These are phyloP conservation scores for Eciton burchellii DNA, from an alignment of 1,140 invertebrate genomes.

Conservation along the genomic window DNA sequence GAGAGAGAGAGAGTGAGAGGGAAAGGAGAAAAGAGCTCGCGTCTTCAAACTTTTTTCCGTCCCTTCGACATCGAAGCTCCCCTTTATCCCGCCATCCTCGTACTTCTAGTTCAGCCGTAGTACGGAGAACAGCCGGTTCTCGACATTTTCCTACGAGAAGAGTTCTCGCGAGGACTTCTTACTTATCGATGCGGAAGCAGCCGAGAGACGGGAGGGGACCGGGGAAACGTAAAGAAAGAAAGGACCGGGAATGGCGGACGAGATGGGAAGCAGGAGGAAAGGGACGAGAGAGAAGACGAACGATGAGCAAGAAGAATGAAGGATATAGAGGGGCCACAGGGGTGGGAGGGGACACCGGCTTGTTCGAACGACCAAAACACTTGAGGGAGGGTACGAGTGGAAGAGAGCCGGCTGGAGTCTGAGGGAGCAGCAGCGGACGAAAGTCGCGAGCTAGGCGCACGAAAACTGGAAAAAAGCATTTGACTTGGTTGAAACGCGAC, in stretches of 20 bases:
- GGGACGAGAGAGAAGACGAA: slow-evolving; percentile 39
- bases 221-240: slow-evolving; percentile 45
- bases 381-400: slow-evolving; percentile 45
- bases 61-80: slow-evolving; percentile 54
- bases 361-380: slow-evolving; percentile 65
- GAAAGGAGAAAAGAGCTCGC: slow-evolving; percentile 6
- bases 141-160: slow-evolving; percentile 63
- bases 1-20: not conserved
- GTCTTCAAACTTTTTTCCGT: slow-evolving; percentile 53
- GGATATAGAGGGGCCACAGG: slow-evolving; percentile 28
- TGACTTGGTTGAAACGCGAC: slow-evolving; percentile 52
- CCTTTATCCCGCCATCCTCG: slow-evolving; percentile 50
- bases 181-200: slow-evolving; percentile 61
- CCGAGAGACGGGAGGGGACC: slow-evolving; percentile 34
- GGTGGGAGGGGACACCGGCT: slow-evolving; percentile 46
- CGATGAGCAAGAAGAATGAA: slow-evolving; percentile 57
- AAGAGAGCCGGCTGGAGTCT: not conserved
- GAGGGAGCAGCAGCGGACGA: slow-evolving; percentile 16
- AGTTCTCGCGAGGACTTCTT: slow-evolving; percentile 61
- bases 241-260: slow-evolving; percentile 17
- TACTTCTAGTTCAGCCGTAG: slow-evolving; percentile 53
- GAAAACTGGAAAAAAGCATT: slow-evolving; percentile 64
- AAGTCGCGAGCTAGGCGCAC: slow-evolving; percentile 47
- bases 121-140: slow-evolving; percentile 59
- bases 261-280: slow-evolving; percentile 1